Conservation (phyloP, 2,888 invertebrate genomes). For the Drosophila buzzatii region DNA sequence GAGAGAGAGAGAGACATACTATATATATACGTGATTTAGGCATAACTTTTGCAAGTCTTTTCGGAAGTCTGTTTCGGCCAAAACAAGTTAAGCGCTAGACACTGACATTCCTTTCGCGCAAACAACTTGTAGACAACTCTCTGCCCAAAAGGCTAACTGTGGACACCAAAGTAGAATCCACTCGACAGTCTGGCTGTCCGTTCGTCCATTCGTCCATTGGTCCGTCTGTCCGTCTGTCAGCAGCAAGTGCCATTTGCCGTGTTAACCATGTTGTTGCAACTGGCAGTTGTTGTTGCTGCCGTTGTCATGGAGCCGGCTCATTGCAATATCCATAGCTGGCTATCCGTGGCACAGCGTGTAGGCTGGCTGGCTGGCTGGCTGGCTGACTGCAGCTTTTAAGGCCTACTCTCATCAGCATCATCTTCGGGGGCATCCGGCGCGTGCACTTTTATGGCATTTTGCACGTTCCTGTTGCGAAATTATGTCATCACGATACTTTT, state of each 20-base stretch:
- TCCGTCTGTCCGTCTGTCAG: slow-evolving; percentile 2
- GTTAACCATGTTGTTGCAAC: slow-evolving; percentile 49
- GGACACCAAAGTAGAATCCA: slow-evolving; percentile 39
- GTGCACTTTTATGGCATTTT: slow-evolving; percentile 68
- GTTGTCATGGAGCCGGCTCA: slow-evolving; percentile 36
- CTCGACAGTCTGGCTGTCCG: slow-evolving; percentile 26
- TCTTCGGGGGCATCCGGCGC: slow-evolving; percentile 43
- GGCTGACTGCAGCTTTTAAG: slow-evolving; percentile 16
- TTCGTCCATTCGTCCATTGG: not conserved
- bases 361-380: slow-evolving; percentile 32
- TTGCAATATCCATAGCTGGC: slow-evolving; percentile 61
- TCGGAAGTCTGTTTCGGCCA: slow-evolving; percentile 60
- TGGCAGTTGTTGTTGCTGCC: slow-evolving; percentile 15
- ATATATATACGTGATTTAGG: slow-evolving; percentile 33
- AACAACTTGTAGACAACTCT: slow-evolving; percentile 54
- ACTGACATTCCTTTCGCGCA: slow-evolving; percentile 62
- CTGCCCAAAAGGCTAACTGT: slow-evolving; percentile 40
- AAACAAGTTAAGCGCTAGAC: slow-evolving; percentile 52
- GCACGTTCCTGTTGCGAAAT: slow-evolving; percentile 59
- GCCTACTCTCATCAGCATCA: slow-evolving; percentile 22
- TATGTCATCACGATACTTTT: slow-evolving; percentile 61
- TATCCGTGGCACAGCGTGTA: slow-evolving; percentile 48
- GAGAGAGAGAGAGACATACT: slow-evolving; percentile 1
- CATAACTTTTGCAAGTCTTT: slow-evolving; percentile 54
- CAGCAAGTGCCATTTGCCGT: slow-evolving; percentile 69